Conservation (phyloP, 2,113 vertebrate genomes). For the Sisor rabdophorus region DNA sequence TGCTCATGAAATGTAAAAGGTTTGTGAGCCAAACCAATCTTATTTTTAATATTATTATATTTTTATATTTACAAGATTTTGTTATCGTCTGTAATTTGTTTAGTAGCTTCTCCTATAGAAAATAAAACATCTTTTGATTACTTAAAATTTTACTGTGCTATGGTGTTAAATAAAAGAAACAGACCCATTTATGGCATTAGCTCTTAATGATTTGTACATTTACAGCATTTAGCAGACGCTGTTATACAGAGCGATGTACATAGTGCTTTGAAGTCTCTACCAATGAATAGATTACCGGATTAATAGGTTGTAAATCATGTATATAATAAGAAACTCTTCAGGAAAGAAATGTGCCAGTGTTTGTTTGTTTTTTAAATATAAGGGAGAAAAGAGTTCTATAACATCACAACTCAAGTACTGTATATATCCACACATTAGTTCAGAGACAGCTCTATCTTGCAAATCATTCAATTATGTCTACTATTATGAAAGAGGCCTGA, state of each 20-base stretch:
- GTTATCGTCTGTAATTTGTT: neutral
- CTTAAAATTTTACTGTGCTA: neutral
- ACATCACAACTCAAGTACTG: too few relatives aligned
- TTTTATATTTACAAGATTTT: neutral
- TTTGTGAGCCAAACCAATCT: neutral
- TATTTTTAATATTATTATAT: neutral
- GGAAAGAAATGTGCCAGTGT: too few relatives aligned
- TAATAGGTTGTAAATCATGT: too few relatives aligned
- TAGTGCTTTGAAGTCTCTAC: neutral
- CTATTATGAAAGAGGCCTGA: constrained; percentile 24
- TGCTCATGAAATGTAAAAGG: neutral
- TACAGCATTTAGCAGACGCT: too few relatives aligned
- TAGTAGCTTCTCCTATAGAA: neutral
- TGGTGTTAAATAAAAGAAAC: neutral
- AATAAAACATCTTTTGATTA: neutral
- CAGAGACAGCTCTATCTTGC: neutral
- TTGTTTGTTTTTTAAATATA: too few relatives aligned
- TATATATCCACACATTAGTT: neutral
- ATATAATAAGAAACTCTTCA: too few relatives aligned
- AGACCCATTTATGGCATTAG: neutral
- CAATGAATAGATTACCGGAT: too few relatives aligned
- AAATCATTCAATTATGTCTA: constrained; percentile 19
- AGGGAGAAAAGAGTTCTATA: neutral
- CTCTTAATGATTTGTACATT: too few relatives aligned
- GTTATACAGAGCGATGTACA: too few relatives aligned